Evolutionary conservation across 2,113 vertebrate species (phyloP).

Genomic region (Laterallus jamaicensis): DNA sequence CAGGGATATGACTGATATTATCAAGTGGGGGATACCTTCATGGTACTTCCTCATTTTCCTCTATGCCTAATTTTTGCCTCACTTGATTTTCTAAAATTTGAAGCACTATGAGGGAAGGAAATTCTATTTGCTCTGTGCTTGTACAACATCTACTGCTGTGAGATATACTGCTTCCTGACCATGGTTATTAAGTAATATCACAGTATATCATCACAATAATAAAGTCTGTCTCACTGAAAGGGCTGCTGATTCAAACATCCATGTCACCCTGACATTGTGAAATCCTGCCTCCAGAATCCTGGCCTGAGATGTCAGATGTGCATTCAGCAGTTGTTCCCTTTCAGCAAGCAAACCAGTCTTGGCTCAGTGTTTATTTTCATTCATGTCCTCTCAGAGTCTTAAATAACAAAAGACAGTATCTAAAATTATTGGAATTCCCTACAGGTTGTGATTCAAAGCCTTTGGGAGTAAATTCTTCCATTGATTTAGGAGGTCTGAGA

Average conservation of each 20-base stretch:
- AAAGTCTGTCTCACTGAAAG: background rate
- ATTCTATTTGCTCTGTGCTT: background rate
- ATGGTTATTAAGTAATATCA: background rate
- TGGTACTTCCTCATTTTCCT: background rate
- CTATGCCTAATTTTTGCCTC: background rate
- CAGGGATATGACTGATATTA: background rate
- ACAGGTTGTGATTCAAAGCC: background rate
- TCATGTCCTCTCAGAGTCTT: background rate
- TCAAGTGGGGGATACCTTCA: background rate
- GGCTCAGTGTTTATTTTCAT: background rate
- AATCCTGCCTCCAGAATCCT: background rate
- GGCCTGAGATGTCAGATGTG: background rate
- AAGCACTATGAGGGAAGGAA: background rate
- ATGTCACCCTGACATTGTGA: background rate
- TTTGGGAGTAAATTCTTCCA: background rate
- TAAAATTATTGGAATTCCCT: background rate
- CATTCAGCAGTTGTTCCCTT: accelerated
- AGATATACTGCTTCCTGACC: background rate
- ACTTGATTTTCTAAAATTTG: background rate
- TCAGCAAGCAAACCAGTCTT: background rate
- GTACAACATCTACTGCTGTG: background rate
- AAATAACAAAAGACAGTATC: background rate
- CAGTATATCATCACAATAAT: background rate
- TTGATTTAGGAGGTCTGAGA: background rate
- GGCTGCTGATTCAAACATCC: background rate